These are phyloP conservation scores for Timema cristinae DNA, from an alignment of 2,888 invertebrate genomes.

Conservation along the genomic window DNA sequence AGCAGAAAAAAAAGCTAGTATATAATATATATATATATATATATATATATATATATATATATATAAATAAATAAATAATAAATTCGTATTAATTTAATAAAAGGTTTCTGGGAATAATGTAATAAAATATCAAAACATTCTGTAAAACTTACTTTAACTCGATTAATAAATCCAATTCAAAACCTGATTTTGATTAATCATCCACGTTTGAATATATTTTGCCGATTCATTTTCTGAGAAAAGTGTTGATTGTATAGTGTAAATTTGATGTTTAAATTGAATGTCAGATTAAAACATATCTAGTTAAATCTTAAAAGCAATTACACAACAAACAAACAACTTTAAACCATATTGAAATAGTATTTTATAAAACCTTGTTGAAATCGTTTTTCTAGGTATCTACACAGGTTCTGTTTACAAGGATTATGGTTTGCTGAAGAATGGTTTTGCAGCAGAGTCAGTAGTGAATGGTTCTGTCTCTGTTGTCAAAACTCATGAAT, in stretches of 20 bases:
- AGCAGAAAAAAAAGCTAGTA: background rate
- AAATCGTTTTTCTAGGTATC: slow-evolving; percentile 51
- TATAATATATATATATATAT: background rate
- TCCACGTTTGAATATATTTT: too few relatives aligned
- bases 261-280: too few relatives aligned
- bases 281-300: background rate
- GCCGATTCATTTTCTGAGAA: too few relatives aligned
- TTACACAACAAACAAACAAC: background rate
- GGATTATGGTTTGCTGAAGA: slow-evolving; percentile 71
- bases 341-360: background rate
- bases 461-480: slow-evolving; percentile 70
- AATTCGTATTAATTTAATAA: too few relatives aligned
- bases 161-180: too few relatives aligned
- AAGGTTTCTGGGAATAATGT: too few relatives aligned
- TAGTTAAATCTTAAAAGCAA: background rate
- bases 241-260: too few relatives aligned
- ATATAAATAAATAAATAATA: background rate
- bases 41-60: background rate
- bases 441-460: slow-evolving; percentile 77
- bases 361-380: background rate
- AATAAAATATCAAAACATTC: too few relatives aligned
- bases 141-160: too few relatives aligned
- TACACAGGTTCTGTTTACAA: slow-evolving; percentile 77
- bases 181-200: too few relatives aligned
- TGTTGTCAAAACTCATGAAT: slow-evolving; percentile 76